Percentiles rank a stretch among this genome's conserved stretches.
Evolutionary conservation across 2,113 vertebrate genomes (phyloP).

Genomic region (Catharus minimus): DNA sequence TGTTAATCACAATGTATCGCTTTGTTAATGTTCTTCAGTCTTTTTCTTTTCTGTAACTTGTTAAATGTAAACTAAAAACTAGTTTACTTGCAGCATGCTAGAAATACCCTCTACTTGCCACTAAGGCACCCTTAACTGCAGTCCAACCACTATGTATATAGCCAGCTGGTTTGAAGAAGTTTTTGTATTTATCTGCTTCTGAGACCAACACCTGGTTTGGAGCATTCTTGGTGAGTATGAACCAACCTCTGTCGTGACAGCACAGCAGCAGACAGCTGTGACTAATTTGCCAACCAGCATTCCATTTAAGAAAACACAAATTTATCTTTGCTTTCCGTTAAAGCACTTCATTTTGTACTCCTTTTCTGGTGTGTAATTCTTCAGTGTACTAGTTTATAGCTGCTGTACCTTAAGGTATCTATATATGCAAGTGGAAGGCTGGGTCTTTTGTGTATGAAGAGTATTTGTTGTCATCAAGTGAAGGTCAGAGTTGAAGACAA

Average conservation of each 20-base stretch:
- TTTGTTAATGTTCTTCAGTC: neutral
- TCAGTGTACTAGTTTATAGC: neutral
- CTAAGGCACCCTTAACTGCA: neutral
- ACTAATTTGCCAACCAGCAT: neutral
- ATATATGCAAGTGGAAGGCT: neutral
- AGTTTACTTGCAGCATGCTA: neutral
- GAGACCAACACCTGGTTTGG: fast-evolving
- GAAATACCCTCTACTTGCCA: neutral
- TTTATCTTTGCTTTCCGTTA: neutral
- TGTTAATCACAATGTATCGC: neutral
- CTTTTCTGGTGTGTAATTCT: neutral
- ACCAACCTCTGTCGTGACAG: fast-evolving
- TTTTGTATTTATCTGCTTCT: neutral
- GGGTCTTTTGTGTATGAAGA: neutral
- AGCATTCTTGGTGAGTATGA: neutral
- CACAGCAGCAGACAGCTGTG: neutral
- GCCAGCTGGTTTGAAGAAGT: neutral
- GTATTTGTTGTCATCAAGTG: neutral
- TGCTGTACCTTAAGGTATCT: neutral
- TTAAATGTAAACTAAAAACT: neutral
- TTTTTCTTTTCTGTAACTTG: neutral
- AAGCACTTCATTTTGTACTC: neutral
- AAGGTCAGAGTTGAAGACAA: neutral
- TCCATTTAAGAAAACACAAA: neutral
- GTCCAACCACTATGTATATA: neutral